phyloP scores from a whole-genome alignment of 2,888 invertebrate species.

The Epinotia ramella region DNA sequence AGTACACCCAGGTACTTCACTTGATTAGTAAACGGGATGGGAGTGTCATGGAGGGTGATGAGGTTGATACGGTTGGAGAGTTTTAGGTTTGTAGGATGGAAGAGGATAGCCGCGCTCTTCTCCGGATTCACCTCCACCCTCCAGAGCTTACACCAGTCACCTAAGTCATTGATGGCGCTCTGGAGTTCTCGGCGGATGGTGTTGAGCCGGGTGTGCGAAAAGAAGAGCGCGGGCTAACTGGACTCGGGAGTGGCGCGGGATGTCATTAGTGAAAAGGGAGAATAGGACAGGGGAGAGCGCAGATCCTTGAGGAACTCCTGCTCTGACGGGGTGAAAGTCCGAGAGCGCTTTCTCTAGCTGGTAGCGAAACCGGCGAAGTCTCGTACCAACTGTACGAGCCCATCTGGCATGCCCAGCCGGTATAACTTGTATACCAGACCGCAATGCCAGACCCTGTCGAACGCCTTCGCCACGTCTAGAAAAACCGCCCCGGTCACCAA shows the following conservation, averaged over 20 bases:
- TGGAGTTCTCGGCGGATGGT: not conserved
- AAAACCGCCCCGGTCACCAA: constrained; percentile 12
- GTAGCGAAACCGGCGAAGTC: constrained; percentile 10
- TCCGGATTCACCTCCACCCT: constrained; percentile 9
- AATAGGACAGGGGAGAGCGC: not conserved
- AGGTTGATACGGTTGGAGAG: not conserved
- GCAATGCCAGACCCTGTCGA: constrained; percentile 25
- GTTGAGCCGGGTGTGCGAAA: not conserved
- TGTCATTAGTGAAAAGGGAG: constrained; percentile 4
- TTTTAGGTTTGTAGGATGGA: not conserved
- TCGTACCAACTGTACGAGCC: not conserved
- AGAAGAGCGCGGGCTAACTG: not conserved
- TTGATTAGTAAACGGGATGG: not conserved
- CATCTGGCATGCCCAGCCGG: constrained; percentile 1
- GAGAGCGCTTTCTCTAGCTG: not conserved
- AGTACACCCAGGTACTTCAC: constrained; percentile 9
- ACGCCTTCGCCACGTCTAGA: constrained; percentile 22
- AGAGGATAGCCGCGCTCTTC: not conserved
- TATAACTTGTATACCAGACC: constrained; percentile 17
- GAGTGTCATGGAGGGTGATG: not conserved
- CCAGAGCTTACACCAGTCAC: constrained; percentile 8
- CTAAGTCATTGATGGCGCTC: not conserved
- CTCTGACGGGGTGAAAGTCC: not conserved
- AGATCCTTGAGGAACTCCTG: constrained; percentile 28
- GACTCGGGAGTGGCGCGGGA: not conserved